Base-by-base conservation (phyloP, 1,140 invertebrate species). In the Drosophila funebris region DNA sequence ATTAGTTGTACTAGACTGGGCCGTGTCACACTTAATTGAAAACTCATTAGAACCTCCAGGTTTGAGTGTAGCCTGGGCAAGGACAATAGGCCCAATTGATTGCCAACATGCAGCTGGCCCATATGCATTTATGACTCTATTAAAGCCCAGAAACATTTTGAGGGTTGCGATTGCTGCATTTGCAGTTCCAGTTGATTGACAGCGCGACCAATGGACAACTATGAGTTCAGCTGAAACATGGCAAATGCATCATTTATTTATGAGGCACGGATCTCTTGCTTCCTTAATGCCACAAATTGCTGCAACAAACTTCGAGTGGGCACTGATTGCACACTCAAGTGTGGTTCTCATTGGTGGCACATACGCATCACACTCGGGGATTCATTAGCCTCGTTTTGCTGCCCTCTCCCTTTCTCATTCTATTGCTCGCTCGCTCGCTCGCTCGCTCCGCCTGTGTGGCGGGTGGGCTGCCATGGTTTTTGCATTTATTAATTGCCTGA, bases 401-500 rank as follows among this genome's bases (percentile, higher is more conserved):
- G 16, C 39, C 14, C 16, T 4, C 16, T n/a, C 16, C 22, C 29
- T 3, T 2, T 14, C 33, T 2, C 18, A 8, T 13, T 3, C n/a
- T 39, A 16, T 5, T n/a, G n/a, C 4, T 24, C 41, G 3, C 9
- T 13, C n/a, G 1, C 20, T 22, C 16, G 31, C 8, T 6, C 16
- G 2, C 44, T 27, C 22, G 1, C 18, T 22, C 20, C 4, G 8
- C 22, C 6, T 18, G 9, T 31, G 13, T 29, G 46, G 50, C 29
- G 31, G 11, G 29, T 57, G 39, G 13, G 22, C 46, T 89, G 75
- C 67, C 63, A 85, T 89, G 90, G 70, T 82, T 54, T 79, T 83
- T 91, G 83, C 81, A 91, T 91, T 85, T 91, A 91, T 90, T 91
- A 90, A 91, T 91, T 91, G 83, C 79, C 77, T 91, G 90, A 91